Percentiles rank a stretch among this genome's conserved stretches.
Conservation (phyloP, 1,140 invertebrate genomes). For the Rhagoletis pomonella region DNA sequence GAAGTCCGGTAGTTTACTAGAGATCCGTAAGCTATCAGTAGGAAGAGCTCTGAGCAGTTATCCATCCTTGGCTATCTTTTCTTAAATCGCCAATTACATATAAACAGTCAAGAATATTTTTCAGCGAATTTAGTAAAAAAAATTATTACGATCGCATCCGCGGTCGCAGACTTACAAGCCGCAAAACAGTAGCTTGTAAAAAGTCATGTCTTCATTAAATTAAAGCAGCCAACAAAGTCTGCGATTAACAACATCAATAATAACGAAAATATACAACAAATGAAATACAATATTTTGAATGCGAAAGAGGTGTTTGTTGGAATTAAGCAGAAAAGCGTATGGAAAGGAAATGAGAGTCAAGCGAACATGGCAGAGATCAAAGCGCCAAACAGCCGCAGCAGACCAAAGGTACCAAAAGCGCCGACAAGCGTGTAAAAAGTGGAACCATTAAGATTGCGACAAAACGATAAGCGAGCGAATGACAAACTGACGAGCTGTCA, state of each 20-base stretch:
- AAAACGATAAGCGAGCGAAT: slow-evolving; percentile 1
- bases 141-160: no score
- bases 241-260: slow-evolving; percentile 50
- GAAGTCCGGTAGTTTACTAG: no score
- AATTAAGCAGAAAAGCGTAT: slow-evolving; percentile 25
- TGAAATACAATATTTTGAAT: not conserved
- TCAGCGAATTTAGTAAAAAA: no score
- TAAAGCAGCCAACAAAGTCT: slow-evolving; percentile 39
- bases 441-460: slow-evolving; percentile 47
- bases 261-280: slow-evolving; percentile 43
- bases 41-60: no score
- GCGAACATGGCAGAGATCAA: slow-evolving; percentile 13
- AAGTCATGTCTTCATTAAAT: slow-evolving; percentile 42
- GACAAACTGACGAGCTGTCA: slow-evolving; percentile 19
- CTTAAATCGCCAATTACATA: no score
- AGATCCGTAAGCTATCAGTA: no score
- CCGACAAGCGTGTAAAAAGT: slow-evolving; percentile 46
- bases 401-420: not conserved
- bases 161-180: not conserved
- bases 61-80: no score
- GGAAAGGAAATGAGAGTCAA: slow-evolving; percentile 34
- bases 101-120: no score
- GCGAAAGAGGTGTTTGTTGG: not conserved
- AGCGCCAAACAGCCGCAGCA: slow-evolving; percentile 28
- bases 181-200: slow-evolving; percentile 42